Base-by-base conservation (phyloP, 1,140 invertebrate genomes). In the Tribolium castaneum region DNA sequence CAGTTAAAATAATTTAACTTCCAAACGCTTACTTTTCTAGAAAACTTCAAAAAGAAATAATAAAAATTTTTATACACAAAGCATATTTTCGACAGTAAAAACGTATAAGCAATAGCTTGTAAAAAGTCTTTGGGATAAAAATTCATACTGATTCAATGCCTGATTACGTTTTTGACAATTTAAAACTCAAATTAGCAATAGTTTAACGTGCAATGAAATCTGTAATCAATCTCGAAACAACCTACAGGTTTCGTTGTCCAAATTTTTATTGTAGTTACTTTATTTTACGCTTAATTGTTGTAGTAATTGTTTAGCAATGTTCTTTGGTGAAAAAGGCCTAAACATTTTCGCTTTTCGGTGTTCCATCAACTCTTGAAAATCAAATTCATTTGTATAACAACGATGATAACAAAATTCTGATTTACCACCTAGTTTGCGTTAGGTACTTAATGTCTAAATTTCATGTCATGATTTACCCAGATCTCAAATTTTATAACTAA, bases 401-500 rank as follows among this genome's bases (percentile, higher is more conserved):
- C 45, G 51, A 77, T 75, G 49, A 80, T 59, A n/a, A 66, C 19
- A 71, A 70, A 25, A 19, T 73, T 39, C 25, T 76, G 2, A 50
- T 62, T 74, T 59, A 34, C 13, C 14, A 19, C 9, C 71, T 72
- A 16, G 73, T 80, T 78, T 75, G 81, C 78, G 80, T 82, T 83
- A 83, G 80, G 82, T 83, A 83, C 82, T 83, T 83, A 82, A 80
- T 59, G 52, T 73, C 25, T 14, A 70, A 45, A 19, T 78, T 76
- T 66, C 62, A 70, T 79, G 70, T 76, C 49, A 77, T 78, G 16
- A 56, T 79, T 75, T 80, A 73, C 71, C 76, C 78, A 80, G 80
- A 82, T 82, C 83, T 82, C 83, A 82, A 77, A 78, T 82, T 82
- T 83, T 82, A 70, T 81, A 79, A 80, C 73, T 80, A 80, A 79